Evolutionary conservation across 2,797 vertebrate genomes (phyloP), one percentile per base, ranked within the genome.

Genomic region (Scomberomorus guttatus): DNA sequence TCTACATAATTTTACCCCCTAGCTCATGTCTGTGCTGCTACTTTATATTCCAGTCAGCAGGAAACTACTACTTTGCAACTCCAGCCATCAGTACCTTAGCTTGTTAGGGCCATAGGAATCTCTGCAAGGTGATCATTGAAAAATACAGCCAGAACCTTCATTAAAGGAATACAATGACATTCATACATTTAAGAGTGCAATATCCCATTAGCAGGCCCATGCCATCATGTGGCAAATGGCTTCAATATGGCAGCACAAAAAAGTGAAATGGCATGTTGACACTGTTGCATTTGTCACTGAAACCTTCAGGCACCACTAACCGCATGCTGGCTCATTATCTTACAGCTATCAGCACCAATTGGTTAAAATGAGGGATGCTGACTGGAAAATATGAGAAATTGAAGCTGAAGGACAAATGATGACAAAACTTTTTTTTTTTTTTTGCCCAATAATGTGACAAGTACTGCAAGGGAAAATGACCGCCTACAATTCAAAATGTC

Each of bases 151-250:
- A 42, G 13, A 24, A n/a, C 29, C 10, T 62, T 85, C 27, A 3
- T 80, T 72, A 64, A 65, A 58, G 27, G 18, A 70, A 71, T 63
- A 68, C 61, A 56, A 17, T 80, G 68, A 84, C 61, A 82, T 80
- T 82, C 73, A 75, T 56, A 82, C 25, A 18, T 83, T 78, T 57
- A 66, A 48, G 22, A 67, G 57, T 15, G 50, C 10, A 46, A 27
- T 72, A 62, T 68, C 42, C 65, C 25, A 68, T 58, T 75, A 44
- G 8, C 0, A 0, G 10, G 27, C 37, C 18, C 24, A 25, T 57
- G 48, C 11, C 44, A 39, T 51, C 13, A 46, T 39, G 25, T 20
- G 57, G 48, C 6, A n/a, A 66, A 74, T 34, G 29, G 25, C 20
- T 55, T 55, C 4, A 1, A 52, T 12, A 55, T 80, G 10, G 34